phyloP scores from a whole-genome alignment of 1,140 invertebrate species.

The Luehdorfia chinensis region DNA sequence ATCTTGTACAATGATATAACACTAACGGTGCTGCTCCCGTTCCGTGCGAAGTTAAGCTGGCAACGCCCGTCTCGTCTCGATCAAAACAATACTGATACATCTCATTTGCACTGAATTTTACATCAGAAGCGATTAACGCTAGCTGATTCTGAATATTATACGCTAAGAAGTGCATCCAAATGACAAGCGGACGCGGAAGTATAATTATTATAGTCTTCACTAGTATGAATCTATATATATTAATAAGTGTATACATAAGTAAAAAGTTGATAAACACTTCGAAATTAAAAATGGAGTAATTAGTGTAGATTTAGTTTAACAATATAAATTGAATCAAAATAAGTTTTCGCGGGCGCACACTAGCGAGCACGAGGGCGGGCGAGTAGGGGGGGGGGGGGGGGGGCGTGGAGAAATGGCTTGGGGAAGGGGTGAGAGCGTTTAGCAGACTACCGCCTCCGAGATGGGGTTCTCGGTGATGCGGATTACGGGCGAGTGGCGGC shows the following conservation, averaged over 20 bases:
- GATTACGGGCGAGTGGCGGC: slow-evolving; percentile 81
- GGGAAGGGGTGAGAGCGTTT: slow-evolving; percentile 47
- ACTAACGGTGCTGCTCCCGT: slow-evolving; percentile 25
- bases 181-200: slow-evolving; percentile 10
- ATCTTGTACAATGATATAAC: slow-evolving; percentile 37
- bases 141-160: too few relatives aligned
- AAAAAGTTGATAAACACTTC: too few relatives aligned
- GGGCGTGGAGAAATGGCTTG: too few relatives aligned
- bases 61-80: slow-evolving; percentile 6
- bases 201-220: too few relatives aligned
- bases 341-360: slow-evolving; percentile 6
- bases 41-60: slow-evolving; percentile 23
- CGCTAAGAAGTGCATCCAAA: too few relatives aligned
- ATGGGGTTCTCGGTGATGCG: slow-evolving; percentile 89
- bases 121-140: too few relatives aligned
- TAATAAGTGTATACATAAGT: too few relatives aligned
- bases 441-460: slow-evolving; percentile 85
- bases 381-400: slow-evolving; percentile 4
- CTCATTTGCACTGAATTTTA: too few relatives aligned
- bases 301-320: too few relatives aligned
- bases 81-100: neutral
- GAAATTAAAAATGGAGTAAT: too few relatives aligned
- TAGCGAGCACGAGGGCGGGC: slow-evolving; percentile 11
- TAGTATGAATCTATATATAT: too few relatives aligned
- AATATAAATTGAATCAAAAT: too few relatives aligned